Percentiles rank a stretch among this genome's conserved stretches.
Conservation (phyloP, 2,888 invertebrate genomes). For the Molorchus minor region DNA sequence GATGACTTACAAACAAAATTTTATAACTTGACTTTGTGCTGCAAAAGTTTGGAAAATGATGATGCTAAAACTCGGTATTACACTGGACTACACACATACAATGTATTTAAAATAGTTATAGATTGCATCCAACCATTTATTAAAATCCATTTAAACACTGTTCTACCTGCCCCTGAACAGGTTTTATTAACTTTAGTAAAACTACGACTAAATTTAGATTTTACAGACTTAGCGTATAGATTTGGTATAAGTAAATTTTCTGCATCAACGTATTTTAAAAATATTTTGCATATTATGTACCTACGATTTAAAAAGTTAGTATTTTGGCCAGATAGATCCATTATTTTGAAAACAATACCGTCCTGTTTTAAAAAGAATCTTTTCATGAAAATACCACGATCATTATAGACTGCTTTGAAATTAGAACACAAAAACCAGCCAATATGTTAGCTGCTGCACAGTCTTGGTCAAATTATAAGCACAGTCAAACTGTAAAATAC, state of each 20-base stretch:
- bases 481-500: conserved; percentile 31
- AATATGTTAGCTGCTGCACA: conserved; percentile 18
- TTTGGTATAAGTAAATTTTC: too few species aligned
- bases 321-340: conserved; percentile 27
- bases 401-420: conserved; percentile 33
- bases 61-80: conserved; percentile 5
- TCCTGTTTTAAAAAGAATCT: conserved; percentile 34
- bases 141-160: neutral
- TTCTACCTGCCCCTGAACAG: conserved; percentile 1
- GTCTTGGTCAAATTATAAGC: conserved; percentile 32
- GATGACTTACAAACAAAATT: neutral
- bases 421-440: conserved; percentile 23
- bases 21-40: neutral
- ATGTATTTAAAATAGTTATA: neutral
- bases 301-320: conserved; percentile 23
- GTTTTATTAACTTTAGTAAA: conserved; percentile 24
- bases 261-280: too few species aligned
- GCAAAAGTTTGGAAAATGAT: neutral
- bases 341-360: conserved; percentile 27
- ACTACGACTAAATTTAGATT: conserved; percentile 23
- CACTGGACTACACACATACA: neutral
- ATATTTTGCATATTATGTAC: too few species aligned
- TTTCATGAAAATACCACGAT: conserved; percentile 33
- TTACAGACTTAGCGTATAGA: conserved; percentile 23
- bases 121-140: neutral